phyloP scores from a whole-genome alignment of 1,140 invertebrate genomes.

The Pissodes strobi region DNA sequence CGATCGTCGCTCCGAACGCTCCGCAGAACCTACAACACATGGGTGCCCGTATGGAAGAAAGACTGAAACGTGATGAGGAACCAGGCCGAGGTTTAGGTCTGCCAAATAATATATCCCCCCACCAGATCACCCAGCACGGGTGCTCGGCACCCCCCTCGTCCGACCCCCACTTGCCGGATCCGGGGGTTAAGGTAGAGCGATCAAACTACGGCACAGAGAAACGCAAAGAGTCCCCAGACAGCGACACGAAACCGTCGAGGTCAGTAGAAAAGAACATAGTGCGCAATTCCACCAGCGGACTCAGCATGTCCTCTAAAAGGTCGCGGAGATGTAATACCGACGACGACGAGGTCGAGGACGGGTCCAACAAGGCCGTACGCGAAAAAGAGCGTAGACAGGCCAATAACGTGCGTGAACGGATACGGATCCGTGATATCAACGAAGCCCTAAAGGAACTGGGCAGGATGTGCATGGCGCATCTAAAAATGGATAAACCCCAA shows the following conservation, averaged over 20 bases:
- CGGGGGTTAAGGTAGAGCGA: constrained; percentile 57
- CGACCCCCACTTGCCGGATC: too few relatives aligned
- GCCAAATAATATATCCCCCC: constrained; percentile 48
- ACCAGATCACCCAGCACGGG: constrained; percentile 51
- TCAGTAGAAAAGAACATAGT: constrained; percentile 58
- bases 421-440: too few relatives aligned
- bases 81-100: constrained; percentile 54
- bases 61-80: too few relatives aligned
- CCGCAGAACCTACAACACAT: too few relatives aligned
- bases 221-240: constrained; percentile 82
- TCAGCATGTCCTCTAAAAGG: constrained; percentile 67
- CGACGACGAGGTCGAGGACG: too few relatives aligned
- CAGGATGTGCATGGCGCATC: too few relatives aligned
- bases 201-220: constrained; percentile 68
- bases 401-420: constrained; percentile 98
- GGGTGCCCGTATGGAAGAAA: constrained; percentile 88
- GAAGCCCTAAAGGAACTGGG: too few relatives aligned
- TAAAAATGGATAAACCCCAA: constrained; percentile 93
- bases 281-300: constrained; percentile 61
- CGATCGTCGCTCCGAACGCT: too few relatives aligned
- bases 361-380: too few relatives aligned
- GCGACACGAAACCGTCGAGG: constrained; percentile 76
- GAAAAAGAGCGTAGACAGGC: constrained; percentile 96
- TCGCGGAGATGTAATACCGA: constrained; percentile 72
- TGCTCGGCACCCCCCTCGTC: too few relatives aligned